Percentiles rank a stretch among this genome's conserved stretches.
These are phyloP conservation scores for Tuberolachnus salignus DNA, from an alignment of 2,888 invertebrate genomes.

Conservation along the genomic window DNA sequence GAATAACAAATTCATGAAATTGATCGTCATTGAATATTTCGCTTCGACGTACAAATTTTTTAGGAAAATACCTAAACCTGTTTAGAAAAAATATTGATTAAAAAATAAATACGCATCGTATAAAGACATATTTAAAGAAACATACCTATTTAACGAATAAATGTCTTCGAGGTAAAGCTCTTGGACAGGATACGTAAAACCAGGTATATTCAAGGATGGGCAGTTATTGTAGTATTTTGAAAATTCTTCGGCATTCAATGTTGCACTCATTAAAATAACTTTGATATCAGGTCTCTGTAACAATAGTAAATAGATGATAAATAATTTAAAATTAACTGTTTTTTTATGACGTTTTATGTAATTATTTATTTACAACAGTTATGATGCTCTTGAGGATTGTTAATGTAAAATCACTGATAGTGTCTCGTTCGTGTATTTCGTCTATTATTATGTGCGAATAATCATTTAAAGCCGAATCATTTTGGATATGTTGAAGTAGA, in stretches of 20 bases:
- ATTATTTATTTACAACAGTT: conserved; percentile 62
- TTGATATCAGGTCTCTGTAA: conserved; percentile 72
- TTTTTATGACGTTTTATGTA: too few species aligned
- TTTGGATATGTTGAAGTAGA: conserved; percentile 78
- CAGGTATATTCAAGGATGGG: conserved; percentile 80
- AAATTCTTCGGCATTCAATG: conserved; percentile 83
- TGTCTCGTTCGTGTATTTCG: conserved; percentile 90
- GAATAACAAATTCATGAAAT: conserved; percentile 41
- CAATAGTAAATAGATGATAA: conserved; percentile 59
- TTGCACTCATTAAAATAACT: conserved; percentile 93
- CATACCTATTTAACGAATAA: conserved; percentile 55
- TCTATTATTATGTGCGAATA: conserved; percentile 88
- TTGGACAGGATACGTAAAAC: conserved; percentile 83
- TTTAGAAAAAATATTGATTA: background rate
- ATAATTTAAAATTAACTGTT: background rate
- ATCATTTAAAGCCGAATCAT: conserved; percentile 73
- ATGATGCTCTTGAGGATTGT: conserved; percentile 77
- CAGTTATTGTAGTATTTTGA: conserved; percentile 77
- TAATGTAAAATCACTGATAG: conserved; percentile 83
- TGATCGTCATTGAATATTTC: conserved; percentile 43
- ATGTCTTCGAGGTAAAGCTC: conserved; percentile 84
- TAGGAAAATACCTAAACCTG: conserved; percentile 53
- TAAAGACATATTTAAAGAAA: background rate
- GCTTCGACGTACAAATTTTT: conserved; percentile 18
- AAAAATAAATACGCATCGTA: background rate